Percentiles rank a stretch among this genome's conserved stretches.
These are phyloP conservation scores for Cnemophilus loriae DNA, from an alignment of 2,113 vertebrate genomes.

Conservation along the genomic window DNA sequence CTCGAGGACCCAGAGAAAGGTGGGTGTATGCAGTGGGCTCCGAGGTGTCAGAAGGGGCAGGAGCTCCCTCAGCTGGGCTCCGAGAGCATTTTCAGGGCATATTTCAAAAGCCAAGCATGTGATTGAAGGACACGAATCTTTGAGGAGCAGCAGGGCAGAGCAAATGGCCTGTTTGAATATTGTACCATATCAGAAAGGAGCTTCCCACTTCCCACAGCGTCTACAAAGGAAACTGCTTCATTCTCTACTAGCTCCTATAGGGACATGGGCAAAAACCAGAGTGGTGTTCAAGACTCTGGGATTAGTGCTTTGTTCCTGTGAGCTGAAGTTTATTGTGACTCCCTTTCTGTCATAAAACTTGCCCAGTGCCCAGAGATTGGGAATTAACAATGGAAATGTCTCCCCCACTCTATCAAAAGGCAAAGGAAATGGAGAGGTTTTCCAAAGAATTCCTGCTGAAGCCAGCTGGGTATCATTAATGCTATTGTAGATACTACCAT, in stretches of 20 bases:
- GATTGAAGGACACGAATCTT: neutral
- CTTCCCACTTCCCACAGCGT: neutral
- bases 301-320: neutral
- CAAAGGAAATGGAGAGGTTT: neutral
- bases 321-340: neutral
- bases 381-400: neutral
- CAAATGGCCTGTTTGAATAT: neutral
- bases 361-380: neutral
- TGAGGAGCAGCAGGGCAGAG: neutral
- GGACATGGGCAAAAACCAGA: neutral
- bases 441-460: neutral
- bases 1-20: conserved; percentile 73
- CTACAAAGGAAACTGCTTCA: neutral
- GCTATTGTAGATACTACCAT: neutral
- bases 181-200: neutral
- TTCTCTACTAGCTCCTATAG: neutral
- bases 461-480: neutral
- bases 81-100: neutral
- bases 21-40: neutral
- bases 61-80: neutral
- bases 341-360: neutral
- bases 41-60: neutral
- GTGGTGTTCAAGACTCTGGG: neutral
- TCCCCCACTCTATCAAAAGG: neutral
- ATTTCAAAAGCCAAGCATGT: neutral